Percentiles rank a stretch among this genome's conserved stretches.
Evolutionary conservation across 53 echinoderm and acorn worm species (phyloP).

Genomic region (Hippasteria phrygiana): DNA sequence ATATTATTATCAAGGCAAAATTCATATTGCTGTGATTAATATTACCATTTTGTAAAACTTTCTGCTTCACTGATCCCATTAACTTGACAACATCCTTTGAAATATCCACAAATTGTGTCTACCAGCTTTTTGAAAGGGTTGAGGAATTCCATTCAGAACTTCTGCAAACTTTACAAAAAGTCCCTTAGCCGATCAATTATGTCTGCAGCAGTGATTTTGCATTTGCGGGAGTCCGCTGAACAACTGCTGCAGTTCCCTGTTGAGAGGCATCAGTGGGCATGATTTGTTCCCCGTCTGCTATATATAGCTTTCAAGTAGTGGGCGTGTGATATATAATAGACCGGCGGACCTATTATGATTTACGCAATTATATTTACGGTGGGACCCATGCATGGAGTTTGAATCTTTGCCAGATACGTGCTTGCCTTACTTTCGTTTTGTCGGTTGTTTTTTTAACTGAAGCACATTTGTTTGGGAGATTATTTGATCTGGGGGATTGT

Average conservation of each 20-base stretch:
- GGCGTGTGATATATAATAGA: slow-evolving; percentile 25
- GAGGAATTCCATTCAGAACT: too few species aligned
- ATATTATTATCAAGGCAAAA: too few species aligned
- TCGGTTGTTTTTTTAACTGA: not conserved
- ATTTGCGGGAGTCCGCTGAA: slow-evolving; percentile 1
- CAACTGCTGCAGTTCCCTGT: slow-evolving; percentile 17
- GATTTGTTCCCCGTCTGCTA: slow-evolving; percentile 21
- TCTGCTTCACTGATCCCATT: too few species aligned
- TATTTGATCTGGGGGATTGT: not conserved
- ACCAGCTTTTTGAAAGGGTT: too few species aligned
- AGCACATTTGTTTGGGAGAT: not conserved
- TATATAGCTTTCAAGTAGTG: slow-evolving; percentile 19
- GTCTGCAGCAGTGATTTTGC: not conserved
- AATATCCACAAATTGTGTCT: too few species aligned
- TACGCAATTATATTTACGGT: slow-evolving; percentile 31
- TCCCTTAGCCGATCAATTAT: not conserved
- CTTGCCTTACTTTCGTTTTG: slow-evolving; percentile 54
- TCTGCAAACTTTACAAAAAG: too few species aligned
- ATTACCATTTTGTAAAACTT: too few species aligned
- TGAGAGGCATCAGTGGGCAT: not conserved
- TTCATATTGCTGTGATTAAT: too few species aligned
- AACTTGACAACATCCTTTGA: too few species aligned
- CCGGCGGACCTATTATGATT: slow-evolving; percentile 33
- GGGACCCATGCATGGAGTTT: slow-evolving; percentile 33
- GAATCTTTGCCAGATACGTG: slow-evolving; percentile 59